These are phyloP conservation scores for Drosophila borborema DNA, from an alignment of 2,888 invertebrate species.

Conservation along the genomic window DNA sequence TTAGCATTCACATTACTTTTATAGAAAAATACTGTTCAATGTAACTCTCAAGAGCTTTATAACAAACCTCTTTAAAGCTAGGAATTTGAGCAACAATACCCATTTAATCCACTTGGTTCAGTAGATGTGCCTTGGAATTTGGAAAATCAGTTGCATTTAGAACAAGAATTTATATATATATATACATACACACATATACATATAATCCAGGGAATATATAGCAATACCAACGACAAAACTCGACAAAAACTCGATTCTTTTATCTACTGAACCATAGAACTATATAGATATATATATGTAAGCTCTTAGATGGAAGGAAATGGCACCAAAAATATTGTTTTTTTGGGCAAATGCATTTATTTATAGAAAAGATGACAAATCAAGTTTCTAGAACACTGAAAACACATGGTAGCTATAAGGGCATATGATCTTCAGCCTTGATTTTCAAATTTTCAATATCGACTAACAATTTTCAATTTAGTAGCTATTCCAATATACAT, in stretches of 20 bases:
- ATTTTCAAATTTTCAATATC: conserved; percentile 29
- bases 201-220: conserved; percentile 18
- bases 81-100: conserved; percentile 14
- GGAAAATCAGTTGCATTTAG: conserved; percentile 61
- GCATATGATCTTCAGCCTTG: conserved; percentile 50
- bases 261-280: conserved; percentile 47
- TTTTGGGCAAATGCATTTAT: conserved; percentile 50
- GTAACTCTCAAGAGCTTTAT: conserved; percentile 54
- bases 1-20: conserved; percentile 1
- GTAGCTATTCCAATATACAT: conserved; percentile 60
- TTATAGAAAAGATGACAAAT: conserved; percentile 32
- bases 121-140: conserved; percentile 57
- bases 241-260: conserved; percentile 11
- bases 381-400: conserved; percentile 36
- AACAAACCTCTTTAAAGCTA: conserved; percentile 24
- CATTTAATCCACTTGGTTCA: conserved; percentile 31
- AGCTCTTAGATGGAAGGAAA: conserved; percentile 16
- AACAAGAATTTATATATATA: conserved; percentile 38
- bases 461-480: conserved; percentile 40
- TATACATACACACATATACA: neutral
- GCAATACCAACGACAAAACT: conserved; percentile 44
- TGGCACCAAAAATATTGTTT: conserved; percentile 16
- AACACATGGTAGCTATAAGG: conserved; percentile 1
- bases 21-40: conserved; percentile 29
- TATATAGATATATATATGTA: conserved; percentile 8